phyloP scores from a whole-genome alignment of 92 coral and sea anemone species.

The Actinostola sp. region DNA sequence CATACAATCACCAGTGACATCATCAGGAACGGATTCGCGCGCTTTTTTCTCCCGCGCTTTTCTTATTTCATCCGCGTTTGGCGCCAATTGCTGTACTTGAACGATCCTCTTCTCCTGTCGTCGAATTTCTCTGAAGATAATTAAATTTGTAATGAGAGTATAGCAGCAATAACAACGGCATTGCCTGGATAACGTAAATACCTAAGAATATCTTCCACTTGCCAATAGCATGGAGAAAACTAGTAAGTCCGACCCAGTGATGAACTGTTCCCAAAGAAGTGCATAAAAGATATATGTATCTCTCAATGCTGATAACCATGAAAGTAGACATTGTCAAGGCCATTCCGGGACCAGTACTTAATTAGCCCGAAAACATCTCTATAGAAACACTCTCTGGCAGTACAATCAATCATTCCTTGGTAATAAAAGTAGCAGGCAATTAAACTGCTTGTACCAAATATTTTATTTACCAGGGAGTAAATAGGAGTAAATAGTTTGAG shows the following conservation, averaged over 20 bases:
- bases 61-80: slow-evolving; percentile 13
- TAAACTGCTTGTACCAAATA: slow-evolving; percentile 2
- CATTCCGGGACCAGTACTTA: neutral
- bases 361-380: neutral
- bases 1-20: slow-evolving; percentile 4
- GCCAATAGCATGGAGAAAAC: neutral
- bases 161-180: neutral
- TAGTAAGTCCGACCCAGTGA: neutral
- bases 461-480: slow-evolving; percentile 3
- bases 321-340: slow-evolving; percentile 15
- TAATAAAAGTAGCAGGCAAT: neutral
- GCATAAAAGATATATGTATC: slow-evolving; percentile 14
- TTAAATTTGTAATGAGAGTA: neutral
- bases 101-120: slow-evolving; percentile 28
- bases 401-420: neutral
- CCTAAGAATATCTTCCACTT: neutral
- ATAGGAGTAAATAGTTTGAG: slow-evolving; percentile 8
- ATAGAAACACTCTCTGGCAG: neutral
- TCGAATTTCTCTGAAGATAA: slow-evolving; percentile 16
- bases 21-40: slow-evolving; percentile 20
- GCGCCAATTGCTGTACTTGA: neutral
- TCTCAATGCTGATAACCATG: slow-evolving; percentile 10
- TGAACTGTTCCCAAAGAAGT: slow-evolving; percentile 14
- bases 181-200: neutral
- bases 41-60: slow-evolving; percentile 36